Evolutionary conservation across 2,797 vertebrate genomes (phyloP).

Genomic region (Gambusia yucatana): DNA sequence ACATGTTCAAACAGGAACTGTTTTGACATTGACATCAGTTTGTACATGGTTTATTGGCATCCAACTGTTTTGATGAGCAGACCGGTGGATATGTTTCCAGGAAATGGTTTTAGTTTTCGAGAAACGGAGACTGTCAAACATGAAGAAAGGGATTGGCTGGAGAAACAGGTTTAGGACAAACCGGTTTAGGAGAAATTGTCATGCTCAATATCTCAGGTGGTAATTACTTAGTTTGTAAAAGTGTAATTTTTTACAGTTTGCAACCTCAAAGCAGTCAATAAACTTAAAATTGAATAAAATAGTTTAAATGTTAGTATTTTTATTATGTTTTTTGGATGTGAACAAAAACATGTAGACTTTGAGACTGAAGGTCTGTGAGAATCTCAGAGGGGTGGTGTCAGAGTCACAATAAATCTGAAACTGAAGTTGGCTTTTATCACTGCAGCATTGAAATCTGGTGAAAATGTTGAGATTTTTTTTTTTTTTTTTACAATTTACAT

Average conservation of each 20-base stretch:
- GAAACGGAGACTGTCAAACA: slow-evolving; percentile 1
- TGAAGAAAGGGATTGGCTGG: not conserved
- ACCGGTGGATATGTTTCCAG: slow-evolving; percentile 4
- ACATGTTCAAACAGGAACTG: slow-evolving; percentile 17
- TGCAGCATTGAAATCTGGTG: slow-evolving; percentile 14
- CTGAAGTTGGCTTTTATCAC: slow-evolving; percentile 29
- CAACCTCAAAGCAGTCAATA: not conserved
- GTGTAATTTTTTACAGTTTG: not conserved
- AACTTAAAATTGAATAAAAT: not conserved
- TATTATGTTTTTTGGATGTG: slow-evolving; percentile 8
- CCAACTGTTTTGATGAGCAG: not conserved
- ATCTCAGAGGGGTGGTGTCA: slow-evolving; percentile 42
- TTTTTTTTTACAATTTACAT: not conserved
- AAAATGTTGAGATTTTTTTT: not conserved
- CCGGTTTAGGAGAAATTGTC: slow-evolving; percentile 1
- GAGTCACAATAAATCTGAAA: slow-evolving; percentile 35
- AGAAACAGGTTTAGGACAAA: slow-evolving; percentile 14
- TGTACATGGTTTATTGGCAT: slow-evolving; percentile 3
- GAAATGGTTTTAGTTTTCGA: slow-evolving; percentile 4
- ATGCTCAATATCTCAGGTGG: not conserved
- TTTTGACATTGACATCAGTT: slow-evolving; percentile 17
- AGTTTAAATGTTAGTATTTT: slow-evolving; percentile 1
- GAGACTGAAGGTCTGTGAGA: slow-evolving; percentile 22
- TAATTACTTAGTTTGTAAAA: not conserved
- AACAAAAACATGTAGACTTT: slow-evolving; percentile 9